Conservation (phyloP, 2,113 vertebrate genomes). For the Machaerirhynchus nigripectus region DNA sequence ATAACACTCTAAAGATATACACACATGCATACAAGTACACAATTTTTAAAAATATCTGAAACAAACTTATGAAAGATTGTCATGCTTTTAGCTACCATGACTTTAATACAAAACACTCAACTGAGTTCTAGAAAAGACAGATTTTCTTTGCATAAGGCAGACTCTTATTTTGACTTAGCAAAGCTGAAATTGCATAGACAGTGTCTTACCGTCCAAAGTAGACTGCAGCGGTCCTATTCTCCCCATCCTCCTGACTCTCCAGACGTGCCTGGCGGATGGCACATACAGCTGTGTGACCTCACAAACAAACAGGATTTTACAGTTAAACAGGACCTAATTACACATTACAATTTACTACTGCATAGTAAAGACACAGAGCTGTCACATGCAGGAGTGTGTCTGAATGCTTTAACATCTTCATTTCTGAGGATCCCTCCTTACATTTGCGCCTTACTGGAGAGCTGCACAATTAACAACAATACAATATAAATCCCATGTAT, state of each 20-base stretch:
- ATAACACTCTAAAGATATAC: neutral
- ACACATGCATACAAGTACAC: accelerated
- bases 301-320: neutral
- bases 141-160: neutral
- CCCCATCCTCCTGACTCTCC: constrained; percentile 94
- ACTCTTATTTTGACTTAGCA: neutral
- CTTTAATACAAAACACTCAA: neutral
- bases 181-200: neutral
- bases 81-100: neutral
- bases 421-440: neutral
- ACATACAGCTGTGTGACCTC: constrained; percentile 97
- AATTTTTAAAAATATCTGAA: neutral
- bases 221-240: constrained; percentile 95
- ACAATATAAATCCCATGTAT: neutral
- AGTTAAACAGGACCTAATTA: neutral
- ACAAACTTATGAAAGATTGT: neutral
- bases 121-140: neutral
- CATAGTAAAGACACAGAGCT: neutral
- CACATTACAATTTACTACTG: neutral
- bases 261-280: constrained; percentile 90
- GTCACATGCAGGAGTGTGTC: neutral
- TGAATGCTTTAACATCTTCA: neutral
- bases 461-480: neutral
- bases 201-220: constrained; percentile 87
- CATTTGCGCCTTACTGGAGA: neutral